These are phyloP conservation scores for Myoxocephalus aenaeus DNA, from an alignment of 2,797 vertebrate genomes.

Conservation along the genomic window DNA sequence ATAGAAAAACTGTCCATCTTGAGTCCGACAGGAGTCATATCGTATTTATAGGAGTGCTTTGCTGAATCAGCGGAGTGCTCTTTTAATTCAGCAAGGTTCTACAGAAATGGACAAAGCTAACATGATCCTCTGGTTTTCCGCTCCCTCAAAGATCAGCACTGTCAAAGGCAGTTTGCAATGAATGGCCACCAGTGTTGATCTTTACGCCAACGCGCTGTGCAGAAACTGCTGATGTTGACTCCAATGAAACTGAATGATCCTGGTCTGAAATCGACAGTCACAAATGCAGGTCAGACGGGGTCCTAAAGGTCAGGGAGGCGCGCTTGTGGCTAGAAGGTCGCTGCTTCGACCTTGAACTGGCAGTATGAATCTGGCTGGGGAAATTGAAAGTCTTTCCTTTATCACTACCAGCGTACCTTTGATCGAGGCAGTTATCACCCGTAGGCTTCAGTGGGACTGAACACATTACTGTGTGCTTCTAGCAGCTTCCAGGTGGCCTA, in stretches of 20 bases:
- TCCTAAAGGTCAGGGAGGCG: background rate
- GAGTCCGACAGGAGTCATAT: background rate
- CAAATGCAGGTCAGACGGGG: background rate
- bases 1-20: background rate
- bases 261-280: conserved; percentile 1
- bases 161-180: background rate
- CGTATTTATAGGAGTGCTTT: too few relatives aligned
- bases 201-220: too few relatives aligned
- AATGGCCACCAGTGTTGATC: background rate
- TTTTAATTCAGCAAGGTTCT: background rate
- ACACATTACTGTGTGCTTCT: background rate
- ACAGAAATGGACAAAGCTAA: background rate
- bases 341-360: background rate
- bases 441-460: background rate
- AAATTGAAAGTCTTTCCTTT: background rate
- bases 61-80: background rate
- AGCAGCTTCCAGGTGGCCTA: background rate
- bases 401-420: background rate
- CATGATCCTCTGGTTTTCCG: too few relatives aligned
- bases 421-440: background rate
- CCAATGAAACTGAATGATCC: background rate
- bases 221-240: background rate
- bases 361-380: background rate
- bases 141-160: background rate
- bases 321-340: too few relatives aligned